Conservation (phyloP, 2,113 vertebrate species). For the Amia ocellicauda region DNA sequence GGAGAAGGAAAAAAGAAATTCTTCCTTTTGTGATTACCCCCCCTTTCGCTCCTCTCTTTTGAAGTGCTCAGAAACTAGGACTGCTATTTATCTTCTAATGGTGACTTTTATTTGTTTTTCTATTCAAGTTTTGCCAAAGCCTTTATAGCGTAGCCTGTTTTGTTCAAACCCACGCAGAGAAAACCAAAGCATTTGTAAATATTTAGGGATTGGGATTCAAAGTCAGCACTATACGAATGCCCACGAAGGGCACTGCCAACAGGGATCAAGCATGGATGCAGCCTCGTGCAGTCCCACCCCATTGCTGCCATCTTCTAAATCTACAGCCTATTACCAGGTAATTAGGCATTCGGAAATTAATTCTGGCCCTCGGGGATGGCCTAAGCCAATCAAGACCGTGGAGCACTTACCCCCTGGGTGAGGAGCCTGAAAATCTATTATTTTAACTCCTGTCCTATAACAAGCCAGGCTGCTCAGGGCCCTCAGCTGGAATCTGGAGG, state of each 20-base stretch:
- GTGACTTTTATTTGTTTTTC: conserved; percentile 10
- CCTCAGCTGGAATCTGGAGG: conserved; percentile 40
- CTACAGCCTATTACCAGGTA: no score
- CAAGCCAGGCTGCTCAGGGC: conserved; percentile 57
- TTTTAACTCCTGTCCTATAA: conserved; percentile 56
- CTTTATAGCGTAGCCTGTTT: background rate
- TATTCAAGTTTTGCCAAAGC: conserved; percentile 5
- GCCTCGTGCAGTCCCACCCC: no score
- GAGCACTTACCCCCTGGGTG: conserved; percentile 50
- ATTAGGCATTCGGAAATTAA: conserved; percentile 42
- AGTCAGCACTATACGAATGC: no score
- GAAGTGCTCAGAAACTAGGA: background rate
- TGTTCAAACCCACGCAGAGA: conserved; percentile 6
- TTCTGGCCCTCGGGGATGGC: conserved; percentile 37
- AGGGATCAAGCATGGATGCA: no score
- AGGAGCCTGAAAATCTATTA: conserved; percentile 59
- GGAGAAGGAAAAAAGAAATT: conserved; percentile 21
- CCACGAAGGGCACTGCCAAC: no score
- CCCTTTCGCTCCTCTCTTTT: background rate
- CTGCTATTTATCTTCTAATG: conserved; percentile 10
- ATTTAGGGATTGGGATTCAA: background rate
- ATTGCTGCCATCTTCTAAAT: no score
- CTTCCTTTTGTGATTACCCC: conserved; percentile 30
- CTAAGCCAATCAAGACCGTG: conserved; percentile 55
- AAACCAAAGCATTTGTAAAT: conserved; percentile 3